phyloP scores from a whole-genome alignment of 1,140 invertebrate species.

The Drosophila sp. region DNA sequence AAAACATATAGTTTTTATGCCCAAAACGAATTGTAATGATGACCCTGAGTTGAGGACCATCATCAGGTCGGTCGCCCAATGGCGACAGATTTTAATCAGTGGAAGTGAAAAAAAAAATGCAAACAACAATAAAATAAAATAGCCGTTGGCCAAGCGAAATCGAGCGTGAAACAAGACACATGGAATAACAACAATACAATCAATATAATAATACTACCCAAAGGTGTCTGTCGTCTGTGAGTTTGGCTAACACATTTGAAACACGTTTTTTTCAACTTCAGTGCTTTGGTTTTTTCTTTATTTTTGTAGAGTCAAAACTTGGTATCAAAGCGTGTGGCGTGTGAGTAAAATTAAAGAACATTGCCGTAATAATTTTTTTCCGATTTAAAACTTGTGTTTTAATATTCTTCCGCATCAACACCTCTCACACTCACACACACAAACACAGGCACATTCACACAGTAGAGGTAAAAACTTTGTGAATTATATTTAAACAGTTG shows the following conservation, averaged over 20 bases:
- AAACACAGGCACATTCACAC: conserved; percentile 21
- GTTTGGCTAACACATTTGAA: conserved; percentile 52
- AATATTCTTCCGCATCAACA: conserved; percentile 13
- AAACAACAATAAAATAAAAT: conserved; percentile 25
- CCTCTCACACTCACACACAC: conserved; percentile 44
- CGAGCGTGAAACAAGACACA: conserved; percentile 64
- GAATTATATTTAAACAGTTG: conserved; percentile 73
- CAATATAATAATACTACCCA: conserved; percentile 37
- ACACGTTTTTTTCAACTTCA: conserved; percentile 53
- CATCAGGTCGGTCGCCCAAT: background rate
- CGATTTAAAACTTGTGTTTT: conserved; percentile 19
- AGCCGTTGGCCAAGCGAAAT: conserved; percentile 53
- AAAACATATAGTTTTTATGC: too few relatives aligned
- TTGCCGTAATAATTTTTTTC: conserved; percentile 70
- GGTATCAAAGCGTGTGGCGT: conserved; percentile 56
- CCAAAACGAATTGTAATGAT: background rate
- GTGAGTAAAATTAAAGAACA: conserved; percentile 75
- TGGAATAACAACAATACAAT: conserved; percentile 38
- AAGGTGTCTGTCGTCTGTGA: conserved; percentile 23
- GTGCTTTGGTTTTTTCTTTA: background rate
- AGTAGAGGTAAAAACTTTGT: conserved; percentile 33
- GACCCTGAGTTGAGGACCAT: conserved; percentile 1
- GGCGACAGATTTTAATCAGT: conserved; percentile 54
- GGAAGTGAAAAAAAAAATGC: background rate
- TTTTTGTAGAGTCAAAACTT: conserved; percentile 23